Base-by-base conservation (phyloP, 2,888 invertebrate species). In the Zhengitettix transpicula region DNA sequence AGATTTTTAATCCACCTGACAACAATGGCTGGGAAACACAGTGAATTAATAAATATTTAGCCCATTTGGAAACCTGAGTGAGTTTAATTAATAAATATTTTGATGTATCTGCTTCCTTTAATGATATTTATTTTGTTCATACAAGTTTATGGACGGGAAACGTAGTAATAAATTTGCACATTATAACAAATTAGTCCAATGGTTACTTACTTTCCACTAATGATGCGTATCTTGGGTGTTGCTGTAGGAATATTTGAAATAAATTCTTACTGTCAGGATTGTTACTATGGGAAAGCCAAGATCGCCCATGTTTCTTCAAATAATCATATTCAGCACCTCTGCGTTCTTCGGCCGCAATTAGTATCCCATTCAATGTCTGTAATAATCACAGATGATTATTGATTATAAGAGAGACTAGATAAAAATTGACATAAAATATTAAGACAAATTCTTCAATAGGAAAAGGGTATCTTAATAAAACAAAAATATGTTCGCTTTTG, bases 271-370 rank as follows among this genome's bases (percentile, higher is more conserved):
- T 75, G 57, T 75, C 73, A 0, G 73, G 72, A 63, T 75, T 76
- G 14, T 71, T 73, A 65, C 79, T 78, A 0, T 78, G 77, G 64
- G 75, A 73, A 57, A 84, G 73, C 87, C 89, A 92, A 62, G 85
- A 83, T 0, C 79, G 73, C 0, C 88, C 89, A 72, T 85, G 85
- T 28, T 83, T 80, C 72, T 93, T 94, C 72, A 95, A 74, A 68
- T 95, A 93, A 75, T 95, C 95, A 63, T 91, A 87, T 69, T 95
- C 94, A 0, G 94, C 89, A 2, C 92, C 93, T 64, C 86, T 81
- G 58, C 92, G 81, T 61, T 89, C 84, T 60, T 83, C 83, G 0
- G 76, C 69, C 0, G 77, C 77, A 64, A 94, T 84, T 65, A 77
- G 73, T 1, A 83, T 82, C 44, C 87, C 85, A 74, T 89, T 90